These are phyloP conservation scores for Brachycybe producta DNA, from an alignment of 2,888 invertebrate species.

Conservation along the genomic window DNA sequence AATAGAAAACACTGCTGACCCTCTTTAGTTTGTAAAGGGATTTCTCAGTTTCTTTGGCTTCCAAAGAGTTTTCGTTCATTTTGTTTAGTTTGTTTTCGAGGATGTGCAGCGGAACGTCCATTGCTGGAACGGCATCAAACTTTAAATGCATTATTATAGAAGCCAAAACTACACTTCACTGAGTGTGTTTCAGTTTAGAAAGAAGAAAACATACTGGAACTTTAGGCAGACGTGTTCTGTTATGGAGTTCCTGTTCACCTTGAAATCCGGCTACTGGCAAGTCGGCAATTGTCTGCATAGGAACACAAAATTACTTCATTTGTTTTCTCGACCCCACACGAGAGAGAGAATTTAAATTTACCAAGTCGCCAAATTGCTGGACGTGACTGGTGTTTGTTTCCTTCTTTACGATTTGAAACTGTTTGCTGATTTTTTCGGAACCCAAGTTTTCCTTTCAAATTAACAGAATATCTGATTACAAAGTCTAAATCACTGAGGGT, in stretches of 20 bases:
- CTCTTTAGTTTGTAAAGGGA: slow-evolving; percentile 27
- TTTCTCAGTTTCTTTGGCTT: slow-evolving; percentile 24
- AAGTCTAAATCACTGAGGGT: no score
- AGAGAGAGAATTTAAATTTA: slow-evolving; percentile 14
- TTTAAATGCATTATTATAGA: slow-evolving; percentile 20
- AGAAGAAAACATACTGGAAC: not conserved
- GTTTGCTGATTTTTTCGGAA: slow-evolving; percentile 40
- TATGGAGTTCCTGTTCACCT: not conserved
- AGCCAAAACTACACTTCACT: no score
- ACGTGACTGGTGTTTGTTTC: slow-evolving; percentile 46
- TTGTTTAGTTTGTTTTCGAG: slow-evolving; percentile 29
- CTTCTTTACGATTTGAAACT: slow-evolving; percentile 40
- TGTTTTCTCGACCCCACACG: not conserved
- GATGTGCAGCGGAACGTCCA: slow-evolving; percentile 35
- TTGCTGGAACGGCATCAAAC: slow-evolving; percentile 34
- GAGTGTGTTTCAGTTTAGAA: no score
- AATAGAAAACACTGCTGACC: no score
- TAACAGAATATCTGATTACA: no score
- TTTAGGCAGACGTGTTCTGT: not conserved
- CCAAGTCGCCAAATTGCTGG: slow-evolving; percentile 42
- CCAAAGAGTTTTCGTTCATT: slow-evolving; percentile 24
- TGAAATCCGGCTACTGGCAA: not conserved
- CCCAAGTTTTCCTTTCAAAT: slow-evolving; percentile 40
- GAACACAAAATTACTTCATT: slow-evolving; percentile 1
- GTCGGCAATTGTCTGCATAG: not conserved